Evolutionary conservation across 2,113 vertebrate genomes (phyloP).

Genomic region (Triplophysa siluroides): DNA sequence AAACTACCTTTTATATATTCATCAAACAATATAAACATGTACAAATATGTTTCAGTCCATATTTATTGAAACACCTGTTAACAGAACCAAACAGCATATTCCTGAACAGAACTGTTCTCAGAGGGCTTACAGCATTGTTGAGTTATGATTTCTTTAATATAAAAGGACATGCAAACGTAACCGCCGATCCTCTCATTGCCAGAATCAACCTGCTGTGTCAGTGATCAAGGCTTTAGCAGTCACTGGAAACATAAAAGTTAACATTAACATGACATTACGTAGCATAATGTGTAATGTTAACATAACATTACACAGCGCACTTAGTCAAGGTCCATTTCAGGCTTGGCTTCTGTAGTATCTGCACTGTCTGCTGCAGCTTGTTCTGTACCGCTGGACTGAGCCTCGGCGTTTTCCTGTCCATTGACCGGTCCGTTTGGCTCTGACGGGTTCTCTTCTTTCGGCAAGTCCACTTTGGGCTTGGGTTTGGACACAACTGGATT

Average conservation of each 20-base stretch:
- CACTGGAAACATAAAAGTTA: conserved; percentile 61
- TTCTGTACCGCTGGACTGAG: conserved; percentile 63
- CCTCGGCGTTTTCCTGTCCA: conserved; percentile 73
- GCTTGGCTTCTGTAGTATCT: conserved; percentile 81
- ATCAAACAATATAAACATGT: background rate
- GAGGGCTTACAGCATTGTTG: conserved; percentile 73
- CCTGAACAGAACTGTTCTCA: conserved; percentile 75
- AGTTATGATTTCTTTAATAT: conserved; percentile 66
- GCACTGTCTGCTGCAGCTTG: conserved; percentile 64
- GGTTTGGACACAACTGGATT: conserved; percentile 89
- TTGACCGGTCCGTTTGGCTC: conserved; percentile 93
- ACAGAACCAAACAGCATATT: conserved; percentile 76
- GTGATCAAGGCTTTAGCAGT: conserved; percentile 46
- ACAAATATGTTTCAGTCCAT: conserved; percentile 26
- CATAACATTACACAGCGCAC: conserved; percentile 39
- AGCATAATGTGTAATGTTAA: conserved; percentile 38
- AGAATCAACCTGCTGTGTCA: conserved; percentile 33
- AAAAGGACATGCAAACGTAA: conserved; percentile 69
- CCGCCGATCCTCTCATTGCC: conserved; percentile 40
- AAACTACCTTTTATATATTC: background rate
- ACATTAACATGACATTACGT: conserved; percentile 52
- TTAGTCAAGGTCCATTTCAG: conserved; percentile 96
- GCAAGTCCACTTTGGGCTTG: conserved; percentile 92
- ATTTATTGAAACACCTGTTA: conserved; percentile 78
- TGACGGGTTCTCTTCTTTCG: conserved; percentile 85